Conservation (phyloP, 2,113 vertebrate species). For the Catharus fuscescens region DNA sequence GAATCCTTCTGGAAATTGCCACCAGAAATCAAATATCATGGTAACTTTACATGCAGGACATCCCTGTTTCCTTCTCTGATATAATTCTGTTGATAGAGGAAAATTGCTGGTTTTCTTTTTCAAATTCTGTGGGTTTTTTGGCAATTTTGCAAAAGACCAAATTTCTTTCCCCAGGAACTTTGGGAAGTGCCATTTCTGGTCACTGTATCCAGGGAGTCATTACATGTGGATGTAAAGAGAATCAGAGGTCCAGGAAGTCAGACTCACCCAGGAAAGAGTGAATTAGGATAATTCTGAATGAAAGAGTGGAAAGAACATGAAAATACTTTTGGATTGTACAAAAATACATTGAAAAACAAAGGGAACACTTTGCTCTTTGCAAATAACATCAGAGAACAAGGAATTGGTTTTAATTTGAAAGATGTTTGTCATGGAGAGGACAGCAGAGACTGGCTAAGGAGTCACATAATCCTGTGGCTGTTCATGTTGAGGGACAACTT, state of each 20-base stretch:
- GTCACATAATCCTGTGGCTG: background rate
- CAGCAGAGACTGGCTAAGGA: background rate
- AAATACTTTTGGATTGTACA: background rate
- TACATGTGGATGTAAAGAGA: background rate
- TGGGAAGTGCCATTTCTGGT: background rate
- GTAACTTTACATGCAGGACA: background rate
- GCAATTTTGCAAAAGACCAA: background rate
- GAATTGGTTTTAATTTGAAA: background rate
- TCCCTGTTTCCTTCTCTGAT: background rate
- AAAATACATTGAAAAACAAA: background rate
- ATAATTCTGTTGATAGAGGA: background rate
- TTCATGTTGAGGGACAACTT: background rate
- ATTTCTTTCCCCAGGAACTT: background rate
- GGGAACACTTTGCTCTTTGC: background rate
- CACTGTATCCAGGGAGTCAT: background rate
- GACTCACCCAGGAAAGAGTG: background rate
- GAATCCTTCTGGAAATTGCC: background rate
- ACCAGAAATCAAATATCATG: fast-evolving
- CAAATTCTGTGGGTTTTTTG: fast-evolving
- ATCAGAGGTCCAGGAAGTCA: background rate
- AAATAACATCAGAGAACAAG: background rate
- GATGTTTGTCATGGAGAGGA: background rate
- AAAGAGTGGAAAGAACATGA: background rate
- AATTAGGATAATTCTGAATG: background rate
- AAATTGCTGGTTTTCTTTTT: background rate